phyloP scores from a whole-genome alignment of 2,113 vertebrate genomes.

The Cinclus mexicanus region DNA sequence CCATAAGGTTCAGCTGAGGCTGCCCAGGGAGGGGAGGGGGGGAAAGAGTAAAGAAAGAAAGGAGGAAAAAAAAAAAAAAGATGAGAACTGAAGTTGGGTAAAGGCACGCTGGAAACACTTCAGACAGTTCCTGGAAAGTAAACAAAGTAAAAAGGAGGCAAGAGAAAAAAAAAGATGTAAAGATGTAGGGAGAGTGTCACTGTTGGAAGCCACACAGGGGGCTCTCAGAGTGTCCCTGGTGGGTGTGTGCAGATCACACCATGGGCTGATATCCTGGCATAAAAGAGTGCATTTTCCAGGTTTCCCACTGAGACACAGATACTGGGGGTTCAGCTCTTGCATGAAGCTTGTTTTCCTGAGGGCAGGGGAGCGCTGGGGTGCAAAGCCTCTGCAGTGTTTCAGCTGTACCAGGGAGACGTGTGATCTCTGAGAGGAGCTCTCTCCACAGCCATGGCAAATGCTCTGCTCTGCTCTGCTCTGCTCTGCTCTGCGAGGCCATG shows the following conservation, averaged over 20 bases:
- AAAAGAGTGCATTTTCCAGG: background rate
- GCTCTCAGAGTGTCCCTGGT: background rate
- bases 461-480: background rate
- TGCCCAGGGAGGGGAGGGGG: background rate
- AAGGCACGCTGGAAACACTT: conserved; percentile 14
- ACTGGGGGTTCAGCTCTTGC: background rate
- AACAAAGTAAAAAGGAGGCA: background rate
- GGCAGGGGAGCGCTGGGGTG: background rate
- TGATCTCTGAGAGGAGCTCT: background rate
- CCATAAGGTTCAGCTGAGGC: background rate
- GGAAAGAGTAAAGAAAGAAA: background rate
- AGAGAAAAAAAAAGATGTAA: background rate
- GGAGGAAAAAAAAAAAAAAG: background rate
- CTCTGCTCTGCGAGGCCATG: background rate
- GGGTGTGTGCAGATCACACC: background rate
- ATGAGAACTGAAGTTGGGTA: background rate
- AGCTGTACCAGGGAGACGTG: background rate
- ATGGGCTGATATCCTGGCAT: background rate
- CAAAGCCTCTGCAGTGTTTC: background rate
- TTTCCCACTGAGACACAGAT: background rate
- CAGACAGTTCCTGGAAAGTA: conserved; percentile 24
- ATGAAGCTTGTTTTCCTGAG: background rate
- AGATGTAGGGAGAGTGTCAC: background rate
- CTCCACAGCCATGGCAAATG: background rate
- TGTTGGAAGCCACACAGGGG: background rate